Percentiles rank a stretch among this genome's conserved stretches.
phyloP scores from a whole-genome alignment of 2,113 vertebrate species.

The Mirounga angustirostris region DNA sequence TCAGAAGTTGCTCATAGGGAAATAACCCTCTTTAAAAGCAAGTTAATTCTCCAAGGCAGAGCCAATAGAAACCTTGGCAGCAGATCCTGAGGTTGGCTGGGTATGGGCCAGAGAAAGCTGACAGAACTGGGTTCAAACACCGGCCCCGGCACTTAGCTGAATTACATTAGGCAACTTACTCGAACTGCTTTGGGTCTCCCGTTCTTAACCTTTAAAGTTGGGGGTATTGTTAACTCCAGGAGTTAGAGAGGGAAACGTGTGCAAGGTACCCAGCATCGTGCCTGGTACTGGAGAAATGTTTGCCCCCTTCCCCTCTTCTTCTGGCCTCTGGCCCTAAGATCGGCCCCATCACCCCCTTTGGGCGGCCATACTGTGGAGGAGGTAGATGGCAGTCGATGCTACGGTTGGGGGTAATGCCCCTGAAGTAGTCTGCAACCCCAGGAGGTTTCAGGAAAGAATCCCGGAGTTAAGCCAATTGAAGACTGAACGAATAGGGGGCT shows the following conservation, averaged over 20 bases:
- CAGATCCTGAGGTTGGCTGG: not conserved
- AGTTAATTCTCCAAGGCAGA: constrained; percentile 13
- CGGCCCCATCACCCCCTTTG: not conserved
- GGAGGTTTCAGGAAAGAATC: constrained; percentile 32
- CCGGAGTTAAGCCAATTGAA: constrained; percentile 17
- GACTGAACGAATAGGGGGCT: not conserved
- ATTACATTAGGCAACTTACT: not conserved
- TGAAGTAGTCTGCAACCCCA: constrained; percentile 25
- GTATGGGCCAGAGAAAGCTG: not conserved
- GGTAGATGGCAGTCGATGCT: not conserved
- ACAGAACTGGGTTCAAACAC: not conserved
- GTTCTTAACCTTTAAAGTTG: not conserved
- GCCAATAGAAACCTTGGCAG: constrained; percentile 21
- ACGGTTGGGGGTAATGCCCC: not conserved
- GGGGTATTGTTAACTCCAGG: not conserved
- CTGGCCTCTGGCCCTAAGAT: not conserved
- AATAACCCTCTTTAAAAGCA: constrained; percentile 60
- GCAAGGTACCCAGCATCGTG: fast-evolving
- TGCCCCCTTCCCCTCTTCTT: not conserved
- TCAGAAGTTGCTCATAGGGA: constrained; percentile 52
- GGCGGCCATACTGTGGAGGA: not conserved
- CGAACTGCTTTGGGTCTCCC: not conserved
- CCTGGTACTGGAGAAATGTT: not conserved
- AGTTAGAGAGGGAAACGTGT: not conserved
- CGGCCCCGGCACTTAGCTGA: not conserved